Conservation (phyloP, 1,140 invertebrate species). For the Heliconius hewitsoni region DNA sequence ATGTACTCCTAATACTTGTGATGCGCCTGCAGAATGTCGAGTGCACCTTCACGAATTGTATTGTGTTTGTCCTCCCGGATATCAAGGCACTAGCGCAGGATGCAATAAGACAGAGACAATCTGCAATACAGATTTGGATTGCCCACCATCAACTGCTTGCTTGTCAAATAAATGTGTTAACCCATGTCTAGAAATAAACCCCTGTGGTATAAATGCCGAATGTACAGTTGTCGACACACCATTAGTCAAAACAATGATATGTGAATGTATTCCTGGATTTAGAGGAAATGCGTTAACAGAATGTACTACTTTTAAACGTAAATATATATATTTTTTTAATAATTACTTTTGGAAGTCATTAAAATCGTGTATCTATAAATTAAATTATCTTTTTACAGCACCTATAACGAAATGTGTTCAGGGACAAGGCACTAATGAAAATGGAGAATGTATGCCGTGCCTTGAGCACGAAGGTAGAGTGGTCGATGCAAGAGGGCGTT, state of each 20-base stretch:
- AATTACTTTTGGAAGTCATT: not conserved
- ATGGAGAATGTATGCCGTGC: conserved; percentile 89
- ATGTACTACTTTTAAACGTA: conserved; percentile 86
- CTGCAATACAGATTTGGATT: conserved; percentile 90
- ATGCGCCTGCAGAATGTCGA: conserved; percentile 86
- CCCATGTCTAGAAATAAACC: conserved; percentile 89
- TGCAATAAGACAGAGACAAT: conserved; percentile 84
- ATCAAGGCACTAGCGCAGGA: conserved; percentile 85
- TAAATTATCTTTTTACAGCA: conserved; percentile 47
- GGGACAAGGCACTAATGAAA: conserved; percentile 87
- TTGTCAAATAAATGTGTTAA: conserved; percentile 91
- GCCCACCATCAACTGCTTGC: conserved; percentile 91
- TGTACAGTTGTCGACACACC: conserved; percentile 91
- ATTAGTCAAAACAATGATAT: conserved; percentile 93
- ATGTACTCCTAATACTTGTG: conserved; percentile 87
- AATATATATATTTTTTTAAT: conserved; percentile 37
- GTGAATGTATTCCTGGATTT: conserved; percentile 92
- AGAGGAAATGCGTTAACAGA: conserved; percentile 90
- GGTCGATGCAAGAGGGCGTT: conserved; percentile 88
- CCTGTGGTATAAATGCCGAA: conserved; percentile 90
- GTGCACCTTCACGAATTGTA: conserved; percentile 88
- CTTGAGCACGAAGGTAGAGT: conserved; percentile 86
- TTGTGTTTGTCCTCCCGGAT: conserved; percentile 90
- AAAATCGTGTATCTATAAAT: not conserved
- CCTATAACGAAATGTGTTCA: conserved; percentile 59